Evolutionary conservation across 2,888 invertebrate species (phyloP).

Genomic region (Zygogramma bicolorata): DNA sequence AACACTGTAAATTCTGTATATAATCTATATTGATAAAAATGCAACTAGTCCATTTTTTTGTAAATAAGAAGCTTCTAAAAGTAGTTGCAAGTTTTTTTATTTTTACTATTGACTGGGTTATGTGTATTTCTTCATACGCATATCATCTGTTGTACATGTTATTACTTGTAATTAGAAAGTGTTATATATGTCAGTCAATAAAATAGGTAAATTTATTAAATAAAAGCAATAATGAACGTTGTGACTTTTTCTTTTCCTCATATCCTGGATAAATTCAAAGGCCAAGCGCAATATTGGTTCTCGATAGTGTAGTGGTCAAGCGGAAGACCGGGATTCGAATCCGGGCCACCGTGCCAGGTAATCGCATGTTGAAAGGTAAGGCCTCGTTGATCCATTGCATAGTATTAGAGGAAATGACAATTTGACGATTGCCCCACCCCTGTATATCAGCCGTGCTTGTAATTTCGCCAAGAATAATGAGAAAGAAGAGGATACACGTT

Average conservation of each 20-base stretch:
- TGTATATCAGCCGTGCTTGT: too few relatives aligned
- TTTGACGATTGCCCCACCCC: too few relatives aligned
- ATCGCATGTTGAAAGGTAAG: too few relatives aligned
- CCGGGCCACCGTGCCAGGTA: too few relatives aligned
- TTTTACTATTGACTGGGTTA: slow-evolving; percentile 46
- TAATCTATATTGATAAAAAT: slow-evolving; percentile 31
- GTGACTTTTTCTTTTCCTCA: not conserved
- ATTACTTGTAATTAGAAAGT: slow-evolving; percentile 60
- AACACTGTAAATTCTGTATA: slow-evolving; percentile 42
- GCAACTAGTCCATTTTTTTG: slow-evolving; percentile 58
- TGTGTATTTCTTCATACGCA: slow-evolving; percentile 61
- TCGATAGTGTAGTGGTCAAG: too few relatives aligned
- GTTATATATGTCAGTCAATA: slow-evolving; percentile 64
- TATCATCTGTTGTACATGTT: slow-evolving; percentile 64
- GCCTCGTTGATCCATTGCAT: too few relatives aligned
- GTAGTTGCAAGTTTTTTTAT: slow-evolving; percentile 52
- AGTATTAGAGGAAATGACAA: too few relatives aligned
- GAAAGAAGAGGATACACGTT: too few relatives aligned
- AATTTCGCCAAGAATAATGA: too few relatives aligned
- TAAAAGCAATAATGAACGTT: slow-evolving; percentile 22
- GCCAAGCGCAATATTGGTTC: too few relatives aligned
- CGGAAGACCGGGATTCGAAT: too few relatives aligned
- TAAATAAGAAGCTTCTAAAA: slow-evolving; percentile 48
- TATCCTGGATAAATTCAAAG: not conserved
- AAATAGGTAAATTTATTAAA: slow-evolving; percentile 61